Base-by-base conservation (phyloP, 2,797 vertebrate species). In the Pseudotriccus pelzelni region DNA sequence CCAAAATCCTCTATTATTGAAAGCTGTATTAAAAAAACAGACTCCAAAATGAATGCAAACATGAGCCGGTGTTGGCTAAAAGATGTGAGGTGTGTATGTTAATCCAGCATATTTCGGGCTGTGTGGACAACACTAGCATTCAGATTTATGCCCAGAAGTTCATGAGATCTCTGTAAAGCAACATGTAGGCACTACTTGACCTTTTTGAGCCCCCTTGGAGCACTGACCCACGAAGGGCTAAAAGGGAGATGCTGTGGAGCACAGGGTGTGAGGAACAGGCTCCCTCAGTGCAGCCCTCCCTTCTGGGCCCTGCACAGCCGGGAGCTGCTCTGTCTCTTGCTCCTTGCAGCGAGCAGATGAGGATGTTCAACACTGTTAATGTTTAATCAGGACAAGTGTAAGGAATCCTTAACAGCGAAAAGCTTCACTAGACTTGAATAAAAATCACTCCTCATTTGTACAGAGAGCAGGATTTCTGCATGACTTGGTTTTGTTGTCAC, bases 381-480 rank as follows among this genome's bases (percentile, higher is more conserved):
- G 39, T 67, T 93, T 76, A 30, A 91, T 59, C 62, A 69, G 67
- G 64, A 93, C 67, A 60, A 53, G 69, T 39, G 62, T 55, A 52
- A 90, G 74, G 77, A 84, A 59, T 73, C 67, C 23, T 79, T 12
- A 82, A 53, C 70, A 72, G 15, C 1, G 5, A 50, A 81, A 73
- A 50, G 14, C 74, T 60, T n/a, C 50, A 10, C 80, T 59, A 24
- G 77, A 34, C 25, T 25, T 36, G 77, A 82, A 74, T 62, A 44
- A 62, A 63, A 78, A 55, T 19, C n/a, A n/a, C 56, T 39, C 5
- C 58, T 66, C 19, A 1, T 12, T n/a, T 70, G 73, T 22, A 39
- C 19, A 1, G 76, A 21, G 69, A 84, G 76, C 73, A 94, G 93
- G 94, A 93, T 93, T 89, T 93, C 81, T 82, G 78, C 78, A 6